Evolutionary conservation across 2,797 vertebrate species (phyloP).

Genomic region (Miopithecus talapoin): DNA sequence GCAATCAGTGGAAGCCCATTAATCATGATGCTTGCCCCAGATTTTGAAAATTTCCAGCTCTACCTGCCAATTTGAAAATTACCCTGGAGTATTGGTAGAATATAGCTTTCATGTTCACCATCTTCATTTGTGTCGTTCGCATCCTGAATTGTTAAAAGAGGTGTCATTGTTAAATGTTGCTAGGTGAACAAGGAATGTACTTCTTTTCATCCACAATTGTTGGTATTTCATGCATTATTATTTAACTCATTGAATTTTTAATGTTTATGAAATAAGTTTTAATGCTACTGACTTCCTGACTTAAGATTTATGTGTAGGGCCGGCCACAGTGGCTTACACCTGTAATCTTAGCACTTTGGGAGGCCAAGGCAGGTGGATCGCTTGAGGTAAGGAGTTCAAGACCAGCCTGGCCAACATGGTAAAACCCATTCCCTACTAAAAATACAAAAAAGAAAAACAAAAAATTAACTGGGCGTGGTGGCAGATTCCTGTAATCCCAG

Average conservation of each 20-base stretch:
- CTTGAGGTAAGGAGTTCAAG: background rate
- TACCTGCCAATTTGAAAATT: background rate
- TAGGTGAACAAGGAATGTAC: background rate
- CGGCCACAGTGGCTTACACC: background rate
- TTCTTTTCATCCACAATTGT: background rate
- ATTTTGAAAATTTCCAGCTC: constrained; percentile 29
- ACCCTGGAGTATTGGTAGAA: background rate
- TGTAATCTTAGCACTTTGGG: background rate
- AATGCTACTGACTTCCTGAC: background rate
- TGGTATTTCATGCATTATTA: background rate
- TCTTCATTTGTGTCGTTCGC: background rate
- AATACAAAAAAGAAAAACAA: background rate
- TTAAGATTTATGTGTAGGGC: constrained; percentile 24
- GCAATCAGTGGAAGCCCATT: background rate
- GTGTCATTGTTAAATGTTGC: background rate
- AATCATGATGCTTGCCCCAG: constrained; percentile 35
- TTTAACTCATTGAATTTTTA: background rate
- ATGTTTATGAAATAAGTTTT: background rate
- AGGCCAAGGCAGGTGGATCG: background rate
- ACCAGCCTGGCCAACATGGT: background rate
- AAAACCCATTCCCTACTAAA: background rate
- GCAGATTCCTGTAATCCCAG: background rate
- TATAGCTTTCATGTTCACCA: background rate
- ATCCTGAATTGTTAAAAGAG: background rate
- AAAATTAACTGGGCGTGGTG: background rate